These are phyloP conservation scores for Acanthosepion esculentum DNA, from an alignment of 2,888 invertebrate species.

Conservation along the genomic window DNA sequence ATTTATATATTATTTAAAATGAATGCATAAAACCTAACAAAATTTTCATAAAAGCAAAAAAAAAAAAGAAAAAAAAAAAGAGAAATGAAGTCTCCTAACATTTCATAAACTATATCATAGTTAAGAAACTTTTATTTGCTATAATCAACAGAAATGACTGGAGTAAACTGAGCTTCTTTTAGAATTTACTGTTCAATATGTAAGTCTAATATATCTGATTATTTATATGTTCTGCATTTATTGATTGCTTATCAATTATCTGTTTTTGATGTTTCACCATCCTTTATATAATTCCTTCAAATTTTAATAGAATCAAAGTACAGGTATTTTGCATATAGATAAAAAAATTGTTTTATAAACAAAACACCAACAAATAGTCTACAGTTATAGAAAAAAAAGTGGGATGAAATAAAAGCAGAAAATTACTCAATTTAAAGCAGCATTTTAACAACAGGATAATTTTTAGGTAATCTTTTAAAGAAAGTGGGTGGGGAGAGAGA, in stretches of 20 bases:
- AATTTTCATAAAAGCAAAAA: too few relatives aligned
- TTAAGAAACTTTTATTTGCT: neutral
- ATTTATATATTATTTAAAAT: neutral
- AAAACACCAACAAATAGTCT: neutral
- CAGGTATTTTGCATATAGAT: neutral
- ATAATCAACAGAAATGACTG: neutral
- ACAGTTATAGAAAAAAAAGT: too few relatives aligned
- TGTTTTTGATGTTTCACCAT: neutral
- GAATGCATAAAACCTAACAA: neutral
- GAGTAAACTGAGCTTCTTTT: neutral
- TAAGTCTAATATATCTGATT: neutral
- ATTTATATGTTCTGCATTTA: neutral
- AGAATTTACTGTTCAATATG: neutral
- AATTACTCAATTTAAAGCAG: too few relatives aligned
- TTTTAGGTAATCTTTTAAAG: neutral
- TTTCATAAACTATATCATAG: neutral
- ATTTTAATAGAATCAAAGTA: neutral
- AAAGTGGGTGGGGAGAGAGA: neutral
- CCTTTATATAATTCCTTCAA: neutral
- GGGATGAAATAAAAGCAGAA: too few relatives aligned
- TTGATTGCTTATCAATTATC: neutral
- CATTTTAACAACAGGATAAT: neutral
- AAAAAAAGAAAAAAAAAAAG: too few relatives aligned
- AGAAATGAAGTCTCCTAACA: neutral
- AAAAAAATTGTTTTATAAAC: neutral